phyloP scores from a whole-genome alignment of 2,888 invertebrate genomes.

The Disparrhopalites patrizii region DNA sequence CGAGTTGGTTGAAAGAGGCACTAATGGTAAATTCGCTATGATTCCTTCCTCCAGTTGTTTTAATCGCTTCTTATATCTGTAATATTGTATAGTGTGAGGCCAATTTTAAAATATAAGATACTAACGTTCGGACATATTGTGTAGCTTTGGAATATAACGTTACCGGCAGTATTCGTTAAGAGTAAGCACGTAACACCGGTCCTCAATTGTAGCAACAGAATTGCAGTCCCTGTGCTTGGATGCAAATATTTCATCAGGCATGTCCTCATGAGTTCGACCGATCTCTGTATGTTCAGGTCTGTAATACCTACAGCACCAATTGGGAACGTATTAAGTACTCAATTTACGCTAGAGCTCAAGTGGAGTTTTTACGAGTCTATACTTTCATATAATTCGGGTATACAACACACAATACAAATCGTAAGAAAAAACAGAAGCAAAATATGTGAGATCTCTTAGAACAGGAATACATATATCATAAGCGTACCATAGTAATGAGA shows the following conservation, averaged over 20 bases:
- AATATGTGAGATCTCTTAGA: too few relatives aligned
- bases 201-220: conserved; percentile 95
- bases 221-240: conserved; percentile 91
- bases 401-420: too few relatives aligned
- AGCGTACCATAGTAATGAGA: conserved; percentile 45
- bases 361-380: too few relatives aligned
- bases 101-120: neutral
- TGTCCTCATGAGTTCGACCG: conserved; percentile 73
- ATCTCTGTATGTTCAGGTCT: conserved; percentile 94
- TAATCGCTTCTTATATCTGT: conserved; percentile 78
- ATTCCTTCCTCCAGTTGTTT: conserved; percentile 74
- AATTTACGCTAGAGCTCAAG: neutral
- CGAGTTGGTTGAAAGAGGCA: conserved; percentile 57
- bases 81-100: neutral
- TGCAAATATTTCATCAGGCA: conserved; percentile 89
- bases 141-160: too few relatives aligned
- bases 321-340: too few relatives aligned
- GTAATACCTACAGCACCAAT: conserved; percentile 72
- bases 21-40: conserved; percentile 65
- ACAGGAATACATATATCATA: too few relatives aligned
- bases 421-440: too few relatives aligned
- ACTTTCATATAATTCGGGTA: too few relatives aligned
- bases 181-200: conserved; percentile 93
- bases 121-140: neutral
- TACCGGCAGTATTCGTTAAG: conserved; percentile 96